Percentiles rank a stretch among this genome's conserved stretches.
Evolutionary conservation across 1,140 invertebrate genomes (phyloP).

Genomic region (Caenorhabditis inopinata): DNA sequence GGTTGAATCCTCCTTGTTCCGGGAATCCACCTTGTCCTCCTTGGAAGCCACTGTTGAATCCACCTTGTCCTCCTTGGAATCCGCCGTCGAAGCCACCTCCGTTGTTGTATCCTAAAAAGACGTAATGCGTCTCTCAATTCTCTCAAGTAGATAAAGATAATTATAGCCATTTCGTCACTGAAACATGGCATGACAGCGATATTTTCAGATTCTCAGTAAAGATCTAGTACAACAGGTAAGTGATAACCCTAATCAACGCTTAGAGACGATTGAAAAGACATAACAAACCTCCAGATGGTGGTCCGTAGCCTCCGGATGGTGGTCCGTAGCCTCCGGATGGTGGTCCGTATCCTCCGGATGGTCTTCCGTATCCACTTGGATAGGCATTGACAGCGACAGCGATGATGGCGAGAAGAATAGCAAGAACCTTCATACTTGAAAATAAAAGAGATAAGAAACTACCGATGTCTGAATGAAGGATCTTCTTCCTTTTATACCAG

Average conservation of each 20-base stretch:
- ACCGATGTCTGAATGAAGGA: background rate
- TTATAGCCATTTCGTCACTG: no score
- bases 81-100: background rate
- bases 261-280: no score
- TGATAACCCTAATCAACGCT: background rate
- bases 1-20: background rate
- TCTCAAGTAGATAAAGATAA: no score
- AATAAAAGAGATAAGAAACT: background rate
- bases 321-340: no score
- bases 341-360: slow-evolving; percentile 4
- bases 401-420: slow-evolving; percentile 2
- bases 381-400: slow-evolving; percentile 5
- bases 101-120: slow-evolving; percentile 4
- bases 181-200: no score
- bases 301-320: no score
- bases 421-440: slow-evolving; percentile 12
- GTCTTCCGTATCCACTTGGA: slow-evolving; percentile 19
- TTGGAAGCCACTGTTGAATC: background rate
- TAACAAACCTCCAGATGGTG: no score
- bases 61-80: background rate
- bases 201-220: no score
- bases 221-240: no score
- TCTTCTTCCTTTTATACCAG: background rate
- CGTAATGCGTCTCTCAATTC: no score
- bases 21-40: background rate